Evolutionary conservation across 2,113 vertebrate species (phyloP), one percentile per base, ranked within the genome.

Genomic region (Tyrannus savana): DNA sequence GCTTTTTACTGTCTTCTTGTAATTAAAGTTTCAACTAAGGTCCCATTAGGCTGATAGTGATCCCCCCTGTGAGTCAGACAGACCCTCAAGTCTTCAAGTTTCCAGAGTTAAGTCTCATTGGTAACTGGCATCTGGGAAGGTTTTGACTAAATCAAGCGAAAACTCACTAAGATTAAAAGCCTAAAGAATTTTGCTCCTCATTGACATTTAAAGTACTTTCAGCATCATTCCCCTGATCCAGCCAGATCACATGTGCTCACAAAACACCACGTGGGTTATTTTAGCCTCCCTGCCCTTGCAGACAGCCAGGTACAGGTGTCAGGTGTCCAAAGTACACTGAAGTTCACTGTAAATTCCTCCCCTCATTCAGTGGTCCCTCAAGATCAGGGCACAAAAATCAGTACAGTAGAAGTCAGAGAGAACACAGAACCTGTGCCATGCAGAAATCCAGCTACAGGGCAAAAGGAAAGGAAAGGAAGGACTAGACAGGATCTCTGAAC

Each of bases 11-110:
- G 83, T 63, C 64, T 55, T 78, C 94, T 75, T 90, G 89, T 95
- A 97, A 97, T 97, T 95, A 89, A 96, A 93, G 89, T 95, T 95
- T 84, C 94, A 96, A 53, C 49, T 47, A 68, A 68, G 74, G 87
- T 96, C 95, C 94, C 96, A 93, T 91, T 76, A 93, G 94, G 74
- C 95, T 6, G 4, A 69, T 69, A 82, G 84, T 50, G 74, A 82
- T 95, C 37, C 81, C 91, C n/a, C 53, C 28, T 37, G 63, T 79
- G 94, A 91, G 89, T 95, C 66, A 91, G 62, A 66, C 44, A 91
- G 62, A 60, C 94, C 89, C 95, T 91, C 77, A 94, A 96, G 93
- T 91, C 89, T 78, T 94, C 84, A 72, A 56, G 60, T 91, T 87
- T 81, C 85, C 84, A 76, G 84, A 95, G 74, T 58, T 24, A 87